Evolutionary conservation across 2,888 invertebrate genomes (phyloP), one percentile per base, ranked within the genome.

Genomic region (Thelaira solivaga): DNA sequence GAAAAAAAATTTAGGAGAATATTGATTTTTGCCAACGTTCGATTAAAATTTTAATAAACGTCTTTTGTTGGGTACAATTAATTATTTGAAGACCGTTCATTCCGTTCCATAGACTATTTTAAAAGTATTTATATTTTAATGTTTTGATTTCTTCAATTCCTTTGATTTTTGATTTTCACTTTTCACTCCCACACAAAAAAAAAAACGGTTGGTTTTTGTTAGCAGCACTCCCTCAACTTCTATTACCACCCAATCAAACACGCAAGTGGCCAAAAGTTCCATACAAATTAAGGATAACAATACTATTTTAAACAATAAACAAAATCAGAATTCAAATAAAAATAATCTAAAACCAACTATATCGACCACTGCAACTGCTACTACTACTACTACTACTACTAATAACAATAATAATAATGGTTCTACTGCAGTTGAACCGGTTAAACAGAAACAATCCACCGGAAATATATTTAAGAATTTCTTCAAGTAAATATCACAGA

Each of bases 381-480:
- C n/a, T n/a, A n/a, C n/a, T n/a, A 69, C 31, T 69, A 76, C 45
- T 77, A 82, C 61, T 18, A 53, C 57, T 26, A 34, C 73, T 81
- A 68, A 16, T 61, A 61, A 34, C 64, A 83, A 81, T 79, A 81
- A 75, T 67, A 83, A 82, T 71, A 85, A 85, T 79, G 82, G 81
- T 80, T 75, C 81, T 34, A 51, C 82, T 59, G 81, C 90, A 81
- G 47, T 22, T 64, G 87, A 89, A 82, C 89, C 90, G 26, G 79
- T 77, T 69, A 76, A 83, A 45, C 93, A 93, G 85, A 94, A 95
- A 90, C 93, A 95, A 88, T 95, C 96, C 85, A 93, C 95, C 74
- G 94, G 94, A 89, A 94, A 94, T 92, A 95, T 96, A 91, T 96
- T 97, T 93, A 96, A 96, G 92, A 96, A 96, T 92, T 96, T 96